phyloP scores from a whole-genome alignment of 2,888 invertebrate species.

The Biston stratarius region DNA sequence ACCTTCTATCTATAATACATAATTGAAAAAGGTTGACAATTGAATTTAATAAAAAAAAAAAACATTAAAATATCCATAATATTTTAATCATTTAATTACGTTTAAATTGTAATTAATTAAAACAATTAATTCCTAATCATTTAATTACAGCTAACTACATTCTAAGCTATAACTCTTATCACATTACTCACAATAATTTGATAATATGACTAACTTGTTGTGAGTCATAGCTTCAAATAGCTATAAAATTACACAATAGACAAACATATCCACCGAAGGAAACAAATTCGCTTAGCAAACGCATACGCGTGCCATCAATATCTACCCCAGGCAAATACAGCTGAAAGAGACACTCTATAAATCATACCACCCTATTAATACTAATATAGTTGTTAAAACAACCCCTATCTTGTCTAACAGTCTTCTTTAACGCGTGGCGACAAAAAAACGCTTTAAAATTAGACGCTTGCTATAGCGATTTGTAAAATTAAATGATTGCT shows the following conservation, averaged over 20 bases:
- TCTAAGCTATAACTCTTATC: no score
- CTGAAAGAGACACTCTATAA: constrained; percentile 83
- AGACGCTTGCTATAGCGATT: constrained; percentile 66
- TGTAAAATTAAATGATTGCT: constrained; percentile 73
- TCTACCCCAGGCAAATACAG: constrained; percentile 75
- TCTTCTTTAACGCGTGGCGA: constrained; percentile 65
- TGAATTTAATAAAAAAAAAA: no score
- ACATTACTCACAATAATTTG: no score
- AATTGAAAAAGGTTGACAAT: no score
- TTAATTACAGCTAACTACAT: no score
- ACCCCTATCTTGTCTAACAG: constrained; percentile 81
- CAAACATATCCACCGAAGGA: constrained; percentile 49
- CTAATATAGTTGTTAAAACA: constrained; percentile 86
- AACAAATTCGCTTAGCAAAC: constrained; percentile 64
- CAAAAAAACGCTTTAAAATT: constrained; percentile 74
- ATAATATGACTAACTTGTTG: no score
- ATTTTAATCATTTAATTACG: no score
- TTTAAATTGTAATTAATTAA: no score
- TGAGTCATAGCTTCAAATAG: neutral
- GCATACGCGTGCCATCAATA: constrained; percentile 81
- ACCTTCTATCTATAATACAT: no score
- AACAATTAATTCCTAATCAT: no score
- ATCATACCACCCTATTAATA: constrained; percentile 81
- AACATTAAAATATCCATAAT: no score
- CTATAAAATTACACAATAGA: constrained; percentile 7